phyloP scores from a whole-genome alignment of 1,140 invertebrate species.

The Calliphora vicina region DNA sequence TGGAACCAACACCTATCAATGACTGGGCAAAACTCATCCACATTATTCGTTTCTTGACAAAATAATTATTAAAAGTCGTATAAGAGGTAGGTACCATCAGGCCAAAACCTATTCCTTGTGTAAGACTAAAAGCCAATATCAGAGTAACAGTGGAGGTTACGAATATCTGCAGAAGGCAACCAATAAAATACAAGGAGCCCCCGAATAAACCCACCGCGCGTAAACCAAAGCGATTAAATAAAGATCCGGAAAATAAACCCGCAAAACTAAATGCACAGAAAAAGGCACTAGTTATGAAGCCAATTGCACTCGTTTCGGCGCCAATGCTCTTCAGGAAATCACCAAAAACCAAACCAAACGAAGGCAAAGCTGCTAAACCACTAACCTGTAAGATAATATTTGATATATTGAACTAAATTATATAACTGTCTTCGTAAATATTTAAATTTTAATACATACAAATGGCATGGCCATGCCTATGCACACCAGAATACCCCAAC shows the following conservation, averaged over 20 bases:
- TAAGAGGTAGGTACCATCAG: slow-evolving; percentile 69
- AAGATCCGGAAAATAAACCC: slow-evolving; percentile 67
- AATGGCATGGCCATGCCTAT: slow-evolving; percentile 68
- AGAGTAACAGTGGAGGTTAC: slow-evolving; percentile 66
- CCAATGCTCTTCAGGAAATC: slow-evolving; percentile 70
- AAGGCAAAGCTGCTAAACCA: slow-evolving; percentile 67
- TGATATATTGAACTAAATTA: too few species aligned
- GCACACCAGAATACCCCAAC: slow-evolving; percentile 72
- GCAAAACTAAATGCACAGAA: slow-evolving; percentile 70
- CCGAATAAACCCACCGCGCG: slow-evolving; percentile 68
- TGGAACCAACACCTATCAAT: slow-evolving; percentile 67
- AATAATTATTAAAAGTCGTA: slow-evolving; percentile 69
- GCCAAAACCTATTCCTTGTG: slow-evolving; percentile 70
- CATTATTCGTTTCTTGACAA: slow-evolving; percentile 67
- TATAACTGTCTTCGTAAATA: not conserved
- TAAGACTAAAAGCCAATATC: slow-evolving; percentile 66
- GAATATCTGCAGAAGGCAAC: slow-evolving; percentile 67
- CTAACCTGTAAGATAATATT: slow-evolving; percentile 63
- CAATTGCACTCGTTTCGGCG: slow-evolving; percentile 68
- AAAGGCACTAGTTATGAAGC: slow-evolving; percentile 69
- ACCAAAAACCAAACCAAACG: slow-evolving; percentile 73
- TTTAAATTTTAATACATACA: slow-evolving; percentile 64
- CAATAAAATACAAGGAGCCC: slow-evolving; percentile 65
- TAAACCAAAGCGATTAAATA: slow-evolving; percentile 66
- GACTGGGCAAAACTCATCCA: slow-evolving; percentile 70